Evolutionary conservation across 30 jellyfish, hydroid and myxozoan species (phyloP).

Genomic region (Pelagia noctiluca): DNA sequence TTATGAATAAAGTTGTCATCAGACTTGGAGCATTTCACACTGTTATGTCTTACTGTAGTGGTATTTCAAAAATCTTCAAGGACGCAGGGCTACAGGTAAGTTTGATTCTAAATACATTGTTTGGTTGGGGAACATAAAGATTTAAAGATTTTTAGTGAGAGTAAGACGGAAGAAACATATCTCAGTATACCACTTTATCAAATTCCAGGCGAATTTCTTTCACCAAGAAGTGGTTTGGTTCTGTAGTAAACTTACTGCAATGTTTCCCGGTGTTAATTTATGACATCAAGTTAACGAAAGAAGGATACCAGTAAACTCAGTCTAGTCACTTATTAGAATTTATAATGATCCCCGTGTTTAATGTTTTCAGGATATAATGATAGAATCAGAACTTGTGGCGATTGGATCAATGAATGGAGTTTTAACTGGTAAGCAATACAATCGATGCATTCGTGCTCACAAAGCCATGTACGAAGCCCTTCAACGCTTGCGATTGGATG

Average conservation of each 20-base stretch:
- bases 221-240: neutral
- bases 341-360: slow-evolving; percentile 1
- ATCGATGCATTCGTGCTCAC: slow-evolving; percentile 44
- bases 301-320: neutral
- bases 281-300: neutral
- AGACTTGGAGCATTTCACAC: slow-evolving; percentile 88
- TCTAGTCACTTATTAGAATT: neutral
- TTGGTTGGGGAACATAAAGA: too few species aligned
- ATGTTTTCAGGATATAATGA: slow-evolving; percentile 45
- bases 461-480: slow-evolving; percentile 62
- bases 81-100: slow-evolving; percentile 69
- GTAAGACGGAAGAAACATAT: too few species aligned
- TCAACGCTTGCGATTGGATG: slow-evolving; percentile 42
- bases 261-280: neutral
- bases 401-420: slow-evolving; percentile 64
- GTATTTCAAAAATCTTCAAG: slow-evolving; percentile 71
- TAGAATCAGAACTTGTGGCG: slow-evolving; percentile 68
- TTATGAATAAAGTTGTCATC: slow-evolving; percentile 24
- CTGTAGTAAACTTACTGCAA: neutral
- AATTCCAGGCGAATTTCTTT: neutral
- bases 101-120: too few species aligned
- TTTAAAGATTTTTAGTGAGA: too few species aligned
- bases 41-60: slow-evolving; percentile 79
- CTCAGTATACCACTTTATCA: neutral
- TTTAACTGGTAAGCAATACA: slow-evolving; percentile 67